Base-by-base conservation (phyloP, 2,113 vertebrate genomes). In the Cololabis saira region DNA sequence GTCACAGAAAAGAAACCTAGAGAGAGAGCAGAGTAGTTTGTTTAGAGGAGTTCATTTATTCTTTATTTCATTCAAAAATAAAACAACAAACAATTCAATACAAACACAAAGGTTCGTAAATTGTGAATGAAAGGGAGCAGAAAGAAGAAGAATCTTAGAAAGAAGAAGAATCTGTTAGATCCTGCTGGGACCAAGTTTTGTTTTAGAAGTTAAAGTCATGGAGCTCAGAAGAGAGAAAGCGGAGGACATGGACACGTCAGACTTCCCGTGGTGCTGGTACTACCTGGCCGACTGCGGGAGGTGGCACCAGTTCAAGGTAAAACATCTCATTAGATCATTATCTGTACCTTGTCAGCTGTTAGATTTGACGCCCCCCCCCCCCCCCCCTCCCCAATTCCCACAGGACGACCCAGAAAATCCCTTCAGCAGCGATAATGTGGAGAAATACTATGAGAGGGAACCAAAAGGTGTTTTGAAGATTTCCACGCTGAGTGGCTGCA, bases 231-330 rank as follows among this genome's bases (percentile, higher is more conserved):
- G 8, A 11, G 50, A 16, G 17, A 44, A 45, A 2, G 51, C 67
- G 49, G 94, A 94, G 43, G 77, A 87, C 2, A 97, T 96, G 96
- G 96, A 97, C 81, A 95, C 94, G 0, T 93, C 94, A 0, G 94
- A 95, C 1, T 87, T 72, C 0, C 92, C 92, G 12, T 95, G 93
- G 93, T 86, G 74, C 58, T 97, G 96, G 96, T 95, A 93, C 86
- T 97, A 95, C 69, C 84, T 95, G 79, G 95, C 92, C 0, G 94
- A 95, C 16, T 96, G 95, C 71, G 95, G 95, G 42, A 90, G 92
- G 74, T 96, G 96, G 95, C 95, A 96, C 77, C 94, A 90, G 89
- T 94, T 95, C 86, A 94, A 96, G 95, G 96, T 97, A 94, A 21
- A 0, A 0, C 15, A 2, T 33, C 4, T 17, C 1, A 16, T 37